Evolutionary conservation across 2,113 vertebrate genomes (phyloP), one percentile per base, ranked within the genome.

Genomic region (Sarotherodon lohbergeri): DNA sequence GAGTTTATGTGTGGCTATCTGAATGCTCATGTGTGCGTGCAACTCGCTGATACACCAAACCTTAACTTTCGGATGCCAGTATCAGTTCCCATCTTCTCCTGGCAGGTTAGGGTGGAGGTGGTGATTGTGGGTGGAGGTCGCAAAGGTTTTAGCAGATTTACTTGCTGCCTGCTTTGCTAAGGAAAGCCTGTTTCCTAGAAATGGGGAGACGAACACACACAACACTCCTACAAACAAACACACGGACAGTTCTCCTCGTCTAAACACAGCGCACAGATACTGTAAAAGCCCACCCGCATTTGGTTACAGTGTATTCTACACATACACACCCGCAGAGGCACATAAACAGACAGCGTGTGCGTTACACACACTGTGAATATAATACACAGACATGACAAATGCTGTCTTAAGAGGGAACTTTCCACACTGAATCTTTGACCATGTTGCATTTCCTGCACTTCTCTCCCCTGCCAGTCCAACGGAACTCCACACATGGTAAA

Each of bases 401-500:
- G 94, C 94, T 92, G 90, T 3, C 91, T 95, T 86, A 81, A 87
- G 91, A 91, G 95, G 93, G 93, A 95, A 92, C 86, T 95, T 96
- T 95, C 93, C 93, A 85, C 82, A 14, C 61, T 81, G 83, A 92
- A 90, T 94, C 84, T 82, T 89, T 93, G 89, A 91, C 94, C 88
- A 89, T 89, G 89, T 88, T 86, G 91, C 83, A 80, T 94, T 95
- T 95, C 93, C 91, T 94, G 91, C 81, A 50, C 71, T 24, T 81
- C 82, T 82, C 80, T 84, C 68, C 55, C 50, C 86, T 81, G 76
- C 91, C 90, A 86, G 83, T 91, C 87, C 87, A 78, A 79, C 48
- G 88, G 88, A 93, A 89, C 88, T 91, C 86, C 85, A 90, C 88
- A 89, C 89, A 66, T 41, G 43, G 92, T 95, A 96, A 95, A 96